phyloP scores from a whole-genome alignment of 2,113 vertebrate genomes.

The Grammomys dolichurus region DNA sequence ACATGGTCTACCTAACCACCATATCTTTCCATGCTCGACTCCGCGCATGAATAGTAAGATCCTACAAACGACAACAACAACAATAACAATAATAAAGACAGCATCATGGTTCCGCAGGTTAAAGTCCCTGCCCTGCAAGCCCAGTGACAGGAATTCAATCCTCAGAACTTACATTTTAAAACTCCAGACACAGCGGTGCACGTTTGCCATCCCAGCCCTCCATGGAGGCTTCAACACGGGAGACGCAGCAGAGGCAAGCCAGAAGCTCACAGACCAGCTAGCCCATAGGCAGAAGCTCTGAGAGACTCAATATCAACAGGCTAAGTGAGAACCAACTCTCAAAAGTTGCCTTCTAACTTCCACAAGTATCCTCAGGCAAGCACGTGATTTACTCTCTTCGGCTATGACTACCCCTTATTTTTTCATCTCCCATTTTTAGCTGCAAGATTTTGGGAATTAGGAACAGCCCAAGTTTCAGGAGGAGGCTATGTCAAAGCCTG shows the following conservation, averaged over 20 bases:
- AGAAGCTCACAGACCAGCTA: background rate
- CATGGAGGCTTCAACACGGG: background rate
- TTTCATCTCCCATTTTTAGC: background rate
- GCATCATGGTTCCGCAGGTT: background rate
- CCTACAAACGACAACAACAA: background rate
- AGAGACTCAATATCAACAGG: background rate
- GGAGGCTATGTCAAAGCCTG: background rate
- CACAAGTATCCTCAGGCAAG: background rate
- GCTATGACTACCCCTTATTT: background rate
- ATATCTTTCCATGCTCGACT: background rate
- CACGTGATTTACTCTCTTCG: background rate
- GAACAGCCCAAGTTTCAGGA: background rate
- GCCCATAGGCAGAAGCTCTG: background rate
- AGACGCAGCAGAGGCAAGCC: background rate
- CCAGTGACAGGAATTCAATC: background rate
- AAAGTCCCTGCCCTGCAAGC: too few relatives aligned
- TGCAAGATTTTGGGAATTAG: background rate
- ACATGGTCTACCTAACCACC: background rate
- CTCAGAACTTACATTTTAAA: background rate
- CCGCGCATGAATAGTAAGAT: background rate
- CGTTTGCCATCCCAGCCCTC: background rate
- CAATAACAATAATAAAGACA: background rate
- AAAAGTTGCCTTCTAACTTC: background rate
- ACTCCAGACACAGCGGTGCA: background rate
- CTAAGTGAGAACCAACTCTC: background rate